Evolutionary conservation across 2,888 invertebrate species (phyloP).

Genomic region (Apocheima hispidaria): DNA sequence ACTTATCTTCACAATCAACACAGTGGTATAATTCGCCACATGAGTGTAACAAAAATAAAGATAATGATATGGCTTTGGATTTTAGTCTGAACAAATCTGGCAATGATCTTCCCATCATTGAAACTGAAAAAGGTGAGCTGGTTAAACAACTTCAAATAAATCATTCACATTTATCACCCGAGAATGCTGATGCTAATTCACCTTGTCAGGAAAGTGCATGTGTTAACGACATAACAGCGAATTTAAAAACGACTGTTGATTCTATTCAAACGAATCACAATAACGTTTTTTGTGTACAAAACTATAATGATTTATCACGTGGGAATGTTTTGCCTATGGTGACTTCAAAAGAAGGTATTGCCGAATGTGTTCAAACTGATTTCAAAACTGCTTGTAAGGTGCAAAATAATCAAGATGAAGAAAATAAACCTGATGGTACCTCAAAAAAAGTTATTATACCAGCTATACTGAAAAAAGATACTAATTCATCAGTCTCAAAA

Average conservation of each 20-base stretch:
- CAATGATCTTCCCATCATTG: constrained; percentile 34
- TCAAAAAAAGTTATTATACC: background rate
- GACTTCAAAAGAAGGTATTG: background rate
- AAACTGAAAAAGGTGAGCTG: constrained; percentile 35
- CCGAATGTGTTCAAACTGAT: background rate
- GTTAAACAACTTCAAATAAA: constrained; percentile 9
- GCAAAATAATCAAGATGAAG: background rate
- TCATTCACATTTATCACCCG: background rate
- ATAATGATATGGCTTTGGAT: constrained; percentile 65
- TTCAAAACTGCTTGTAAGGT: background rate
- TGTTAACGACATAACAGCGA: background rate
- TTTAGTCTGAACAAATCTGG: constrained; percentile 66
- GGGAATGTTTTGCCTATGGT: background rate
- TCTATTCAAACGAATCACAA: background rate
- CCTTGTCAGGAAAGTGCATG: background rate
- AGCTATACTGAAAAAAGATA: background rate
- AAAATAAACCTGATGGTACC: background rate
- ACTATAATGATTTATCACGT: background rate
- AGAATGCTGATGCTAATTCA: constrained; percentile 7
- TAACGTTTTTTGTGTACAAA: background rate
- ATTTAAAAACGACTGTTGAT: background rate
- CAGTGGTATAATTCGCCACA: constrained; percentile 24
- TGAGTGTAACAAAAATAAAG: constrained; percentile 27
- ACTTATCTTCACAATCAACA: constrained; percentile 55
- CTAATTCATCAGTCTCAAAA: background rate